Conservation (phyloP, 1,140 invertebrate genomes). For the Aricia agestis region DNA sequence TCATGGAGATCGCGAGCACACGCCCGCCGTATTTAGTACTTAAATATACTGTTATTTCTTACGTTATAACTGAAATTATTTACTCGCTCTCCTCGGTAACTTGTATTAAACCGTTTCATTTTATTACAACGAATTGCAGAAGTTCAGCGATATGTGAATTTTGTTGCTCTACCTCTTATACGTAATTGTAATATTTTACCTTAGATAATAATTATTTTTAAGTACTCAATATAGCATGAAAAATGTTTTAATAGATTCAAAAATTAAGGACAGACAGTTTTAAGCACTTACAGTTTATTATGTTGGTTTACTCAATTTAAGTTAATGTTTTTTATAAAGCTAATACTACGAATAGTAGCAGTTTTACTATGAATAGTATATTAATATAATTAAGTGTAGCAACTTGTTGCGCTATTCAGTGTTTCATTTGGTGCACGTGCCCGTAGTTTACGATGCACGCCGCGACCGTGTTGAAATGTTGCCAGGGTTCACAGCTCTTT, state of each 20-base stretch:
- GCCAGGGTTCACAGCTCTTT: slow-evolving; percentile 16
- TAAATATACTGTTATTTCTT: slow-evolving; percentile 1
- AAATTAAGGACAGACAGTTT: too few relatives aligned
- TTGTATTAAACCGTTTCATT: slow-evolving; percentile 1
- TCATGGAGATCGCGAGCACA: neutral
- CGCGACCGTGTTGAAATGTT: slow-evolving; percentile 25
- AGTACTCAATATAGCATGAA: too few relatives aligned
- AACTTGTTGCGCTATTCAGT: slow-evolving; percentile 31
- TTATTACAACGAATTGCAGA: neutral
- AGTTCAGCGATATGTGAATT: neutral
- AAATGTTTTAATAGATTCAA: too few relatives aligned
- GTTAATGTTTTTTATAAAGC: too few relatives aligned
- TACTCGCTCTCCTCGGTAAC: neutral
- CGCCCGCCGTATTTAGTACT: neutral
- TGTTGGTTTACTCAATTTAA: too few relatives aligned
- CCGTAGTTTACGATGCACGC: slow-evolving; percentile 32
- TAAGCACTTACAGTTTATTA: too few relatives aligned
- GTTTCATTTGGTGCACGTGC: slow-evolving; percentile 35
- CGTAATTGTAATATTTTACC: neutral
- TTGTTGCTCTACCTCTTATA: neutral
- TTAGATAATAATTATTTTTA: too few relatives aligned
- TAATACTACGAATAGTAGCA: neutral
- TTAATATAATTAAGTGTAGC: slow-evolving; percentile 15
- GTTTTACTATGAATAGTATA: neutral
- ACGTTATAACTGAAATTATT: neutral